phyloP scores from a whole-genome alignment of 2,888 invertebrate species.

The Unio delphinus region DNA sequence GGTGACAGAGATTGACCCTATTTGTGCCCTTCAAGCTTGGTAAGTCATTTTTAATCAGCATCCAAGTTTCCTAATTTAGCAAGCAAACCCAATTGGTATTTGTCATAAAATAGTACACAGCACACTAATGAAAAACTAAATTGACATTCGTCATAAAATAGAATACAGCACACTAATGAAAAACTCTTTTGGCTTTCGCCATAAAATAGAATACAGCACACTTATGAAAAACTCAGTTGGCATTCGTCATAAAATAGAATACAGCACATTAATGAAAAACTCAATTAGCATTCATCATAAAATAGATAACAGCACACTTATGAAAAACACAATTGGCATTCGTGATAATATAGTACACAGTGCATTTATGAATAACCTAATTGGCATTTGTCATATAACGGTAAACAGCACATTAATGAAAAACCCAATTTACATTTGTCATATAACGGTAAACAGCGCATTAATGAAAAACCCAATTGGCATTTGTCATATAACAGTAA shows the following conservation, averaged over 20 bases:
- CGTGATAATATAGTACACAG: too few relatives aligned
- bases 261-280: not conserved
- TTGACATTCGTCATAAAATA: too few relatives aligned
- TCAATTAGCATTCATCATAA: too few relatives aligned
- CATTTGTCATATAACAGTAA: too few relatives aligned
- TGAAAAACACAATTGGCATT: too few relatives aligned
- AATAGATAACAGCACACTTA: too few relatives aligned
- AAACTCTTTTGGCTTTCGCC: too few relatives aligned
- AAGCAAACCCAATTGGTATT: not conserved
- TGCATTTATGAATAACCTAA: not conserved
- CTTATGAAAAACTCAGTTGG: not conserved
- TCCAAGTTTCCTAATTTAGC: not conserved
- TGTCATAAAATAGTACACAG: not conserved
- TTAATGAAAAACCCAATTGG: too few relatives aligned
- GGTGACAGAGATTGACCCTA: constrained; percentile 96
- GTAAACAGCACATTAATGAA: not conserved
- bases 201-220: too few relatives aligned
- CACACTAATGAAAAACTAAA: not conserved
- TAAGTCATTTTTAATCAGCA: constrained; percentile 65
- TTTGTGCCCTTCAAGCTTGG: constrained; percentile 96
- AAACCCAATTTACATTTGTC: too few relatives aligned
- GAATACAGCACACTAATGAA: too few relatives aligned
- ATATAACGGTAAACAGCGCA: too few relatives aligned
- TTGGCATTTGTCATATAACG: not conserved
- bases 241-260: not conserved